Base-by-base conservation (phyloP, 2,113 vertebrate species). In the Eupsittula cactorum region DNA sequence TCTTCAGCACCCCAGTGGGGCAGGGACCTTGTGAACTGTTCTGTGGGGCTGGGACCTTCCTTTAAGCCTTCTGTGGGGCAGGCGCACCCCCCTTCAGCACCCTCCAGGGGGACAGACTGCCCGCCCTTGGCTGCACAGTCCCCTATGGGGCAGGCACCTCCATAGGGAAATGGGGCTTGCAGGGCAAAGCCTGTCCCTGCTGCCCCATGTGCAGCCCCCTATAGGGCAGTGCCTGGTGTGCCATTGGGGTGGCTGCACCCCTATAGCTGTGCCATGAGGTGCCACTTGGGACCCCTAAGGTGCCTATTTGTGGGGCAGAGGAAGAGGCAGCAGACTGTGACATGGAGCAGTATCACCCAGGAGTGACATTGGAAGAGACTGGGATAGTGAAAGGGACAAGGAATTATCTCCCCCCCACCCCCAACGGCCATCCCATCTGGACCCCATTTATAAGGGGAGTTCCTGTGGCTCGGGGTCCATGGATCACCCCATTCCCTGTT, bases 341-440 rank as follows among this genome's bases (percentile, higher is more conserved):
- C 2, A 24, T 44, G 74, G 78, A 35, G 8, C 28, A 2, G 2
- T 44, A 28, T 81, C 8, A 2, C 9, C 21, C 42, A 18, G 16
- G 24, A 41, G 53, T 35, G 70, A 63, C 37, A 59, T 47, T 76
- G 63, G 27, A 79, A 27, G 9, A 33, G 65, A n/a, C 39, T 62
- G 81, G 52, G 27, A 33, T 0, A 8, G 17, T 10, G 11, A 57
- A 39, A 91, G 53, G 60, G 55, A 49, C 5, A 5, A 13, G 55
- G 20, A 57, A 3, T 6, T 6, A 1, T 10, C 44, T 37, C 74
- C 60, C 41, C n/a, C 49, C 41, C 37, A 33, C 49, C 49, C 24
- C 14, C 71, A 3, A 37, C 2, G 0, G 12, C 35, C 31, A 20
- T 49, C 41, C 33, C 5, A 6, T 12, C 49, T 1, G 6, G 13